These are phyloP conservation scores for Cynodonichthys magdalenae DNA, from an alignment of 2,797 vertebrate genomes.

Conservation along the genomic window DNA sequence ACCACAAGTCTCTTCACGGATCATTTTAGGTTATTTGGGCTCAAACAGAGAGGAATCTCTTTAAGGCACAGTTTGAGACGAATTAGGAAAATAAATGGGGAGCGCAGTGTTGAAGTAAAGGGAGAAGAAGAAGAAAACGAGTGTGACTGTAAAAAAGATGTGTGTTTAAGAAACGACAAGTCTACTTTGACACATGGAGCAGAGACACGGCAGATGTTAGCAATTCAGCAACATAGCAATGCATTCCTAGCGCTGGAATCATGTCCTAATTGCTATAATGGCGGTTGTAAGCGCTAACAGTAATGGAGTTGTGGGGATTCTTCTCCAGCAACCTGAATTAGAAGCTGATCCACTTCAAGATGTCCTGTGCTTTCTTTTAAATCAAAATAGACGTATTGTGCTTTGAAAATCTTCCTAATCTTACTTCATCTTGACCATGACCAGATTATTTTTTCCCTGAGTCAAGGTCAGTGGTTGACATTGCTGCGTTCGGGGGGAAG, in stretches of 20 bases:
- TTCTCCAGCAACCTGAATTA: slow-evolving; percentile 78
- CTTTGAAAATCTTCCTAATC: slow-evolving; percentile 25
- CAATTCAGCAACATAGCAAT: slow-evolving; percentile 77
- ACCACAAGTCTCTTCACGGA: slow-evolving; percentile 79
- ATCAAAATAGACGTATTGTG: slow-evolving; percentile 23
- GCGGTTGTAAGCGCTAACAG: slow-evolving; percentile 81
- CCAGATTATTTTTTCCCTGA: neutral
- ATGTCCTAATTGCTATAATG: slow-evolving; percentile 82
- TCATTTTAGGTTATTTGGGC: slow-evolving; percentile 86
- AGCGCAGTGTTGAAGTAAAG: slow-evolving; percentile 62
- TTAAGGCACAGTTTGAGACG: slow-evolving; percentile 83
- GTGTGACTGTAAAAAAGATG: slow-evolving; percentile 71
- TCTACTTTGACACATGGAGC: slow-evolving; percentile 71
- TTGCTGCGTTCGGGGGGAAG: neutral
- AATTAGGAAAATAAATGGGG: slow-evolving; percentile 86
- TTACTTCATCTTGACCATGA: neutral
- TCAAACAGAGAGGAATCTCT: slow-evolving; percentile 83
- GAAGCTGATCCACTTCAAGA: slow-evolving; percentile 77
- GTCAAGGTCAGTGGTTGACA: neutral
- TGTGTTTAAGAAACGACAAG: slow-evolving; percentile 80
- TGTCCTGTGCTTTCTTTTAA: slow-evolving; percentile 56
- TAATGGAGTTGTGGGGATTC: slow-evolving; percentile 78
- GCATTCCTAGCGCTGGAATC: slow-evolving; percentile 80
- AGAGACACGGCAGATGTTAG: slow-evolving; percentile 81
- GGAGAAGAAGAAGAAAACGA: slow-evolving; percentile 35